Conservation (phyloP, 2,888 invertebrate species). For the Leucoptera coffeella region DNA sequence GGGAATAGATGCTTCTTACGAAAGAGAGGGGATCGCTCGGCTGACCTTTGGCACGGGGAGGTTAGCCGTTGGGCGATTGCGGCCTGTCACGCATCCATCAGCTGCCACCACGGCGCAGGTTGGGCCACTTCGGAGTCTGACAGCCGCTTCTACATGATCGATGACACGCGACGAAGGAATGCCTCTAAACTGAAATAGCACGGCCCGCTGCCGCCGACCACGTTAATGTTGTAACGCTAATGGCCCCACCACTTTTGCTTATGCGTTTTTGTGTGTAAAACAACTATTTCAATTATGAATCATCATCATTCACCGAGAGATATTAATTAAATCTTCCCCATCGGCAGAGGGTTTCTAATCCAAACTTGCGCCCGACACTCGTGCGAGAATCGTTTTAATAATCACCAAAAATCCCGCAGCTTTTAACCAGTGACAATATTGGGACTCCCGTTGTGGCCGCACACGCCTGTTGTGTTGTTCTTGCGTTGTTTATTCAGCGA, state of each 20-base stretch:
- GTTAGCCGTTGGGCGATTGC: too few relatives aligned
- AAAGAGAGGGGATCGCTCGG: too few relatives aligned
- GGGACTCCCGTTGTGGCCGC: conserved; percentile 38
- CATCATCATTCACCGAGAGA: too few relatives aligned
- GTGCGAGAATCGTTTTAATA: conserved; percentile 24
- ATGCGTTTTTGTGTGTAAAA: too few relatives aligned
- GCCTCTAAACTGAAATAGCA: conserved; percentile 28
- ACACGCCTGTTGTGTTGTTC: conserved; percentile 31
- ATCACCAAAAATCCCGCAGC: too few relatives aligned
- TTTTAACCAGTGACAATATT: conserved; percentile 27
- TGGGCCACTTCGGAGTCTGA: conserved; percentile 34
- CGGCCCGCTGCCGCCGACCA: conserved; percentile 11
- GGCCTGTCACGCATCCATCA: conserved; percentile 34
- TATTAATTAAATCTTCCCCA: too few relatives aligned
- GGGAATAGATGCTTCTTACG: too few relatives aligned
- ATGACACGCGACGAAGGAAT: conserved; percentile 26
- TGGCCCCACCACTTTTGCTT: too few relatives aligned
- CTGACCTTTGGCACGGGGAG: too few relatives aligned
- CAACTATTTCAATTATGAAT: too few relatives aligned
- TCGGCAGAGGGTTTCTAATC: too few relatives aligned
- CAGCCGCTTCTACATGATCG: conserved; percentile 28
- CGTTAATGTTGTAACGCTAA: conserved; percentile 26
- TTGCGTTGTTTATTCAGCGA: conserved; percentile 36
- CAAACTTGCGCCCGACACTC: too few relatives aligned
- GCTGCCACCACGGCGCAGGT: conserved; percentile 26